Evolutionary conservation across 2,113 vertebrate species (phyloP).

Genomic region (Hystrix cristata): DNA sequence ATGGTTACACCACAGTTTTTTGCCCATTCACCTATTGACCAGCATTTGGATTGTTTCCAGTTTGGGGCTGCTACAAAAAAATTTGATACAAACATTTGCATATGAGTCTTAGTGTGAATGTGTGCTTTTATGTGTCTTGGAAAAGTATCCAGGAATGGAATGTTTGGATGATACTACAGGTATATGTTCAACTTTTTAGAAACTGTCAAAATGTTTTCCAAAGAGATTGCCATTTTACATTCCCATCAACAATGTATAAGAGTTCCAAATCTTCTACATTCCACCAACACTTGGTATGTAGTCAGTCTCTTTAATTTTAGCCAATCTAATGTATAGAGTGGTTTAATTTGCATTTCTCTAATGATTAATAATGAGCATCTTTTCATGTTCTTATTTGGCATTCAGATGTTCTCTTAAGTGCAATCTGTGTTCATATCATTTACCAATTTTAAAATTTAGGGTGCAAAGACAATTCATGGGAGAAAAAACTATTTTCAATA

Average conservation of each 20-base stretch:
- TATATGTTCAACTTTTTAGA: too few species aligned
- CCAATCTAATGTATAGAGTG: background rate
- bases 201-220: background rate
- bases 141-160: background rate
- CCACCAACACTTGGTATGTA: background rate
- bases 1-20: too few species aligned
- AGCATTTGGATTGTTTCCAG: too few species aligned
- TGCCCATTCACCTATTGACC: too few species aligned
- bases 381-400: conserved; percentile 15
- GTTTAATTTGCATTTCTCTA: conserved; percentile 1
- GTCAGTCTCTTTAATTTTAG: background rate
- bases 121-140: too few species aligned
- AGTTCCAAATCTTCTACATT: background rate
- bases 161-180: background rate
- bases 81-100: too few species aligned
- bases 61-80: too few species aligned
- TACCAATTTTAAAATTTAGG: background rate
- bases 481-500: background rate
- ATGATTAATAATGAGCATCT: background rate
- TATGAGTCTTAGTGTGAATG: too few species aligned
- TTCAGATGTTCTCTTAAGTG: background rate
- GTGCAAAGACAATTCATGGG: background rate
- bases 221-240: too few species aligned
- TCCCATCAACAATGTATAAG: too few species aligned
- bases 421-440: conserved; percentile 14